Evolutionary conservation across 2,113 vertebrate species (phyloP), one percentile per base, ranked within the genome.

Genomic region (Phoxinus phoxinus): DNA sequence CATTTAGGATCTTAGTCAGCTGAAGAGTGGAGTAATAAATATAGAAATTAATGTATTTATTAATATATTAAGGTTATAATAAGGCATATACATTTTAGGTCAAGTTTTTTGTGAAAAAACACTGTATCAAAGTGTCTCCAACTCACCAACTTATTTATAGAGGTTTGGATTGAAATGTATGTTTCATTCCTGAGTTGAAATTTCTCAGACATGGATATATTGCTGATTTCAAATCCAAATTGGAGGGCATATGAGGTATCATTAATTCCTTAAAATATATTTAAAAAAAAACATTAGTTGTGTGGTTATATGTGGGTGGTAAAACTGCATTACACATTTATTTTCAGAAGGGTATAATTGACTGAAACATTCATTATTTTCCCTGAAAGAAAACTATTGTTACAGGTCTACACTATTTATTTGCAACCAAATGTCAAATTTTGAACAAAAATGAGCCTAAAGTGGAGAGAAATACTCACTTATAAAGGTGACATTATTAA

Each of bases 221-320:
- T 59, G 56, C 13, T 67, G 58, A 88, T 86, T 69, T 56, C 10
- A 32, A 86, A 88, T 46, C 6, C 81, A 48, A 88, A 81, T 1
- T 15, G 69, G 13, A 89, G 53, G n/a, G 19, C 3, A 48, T 69
- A 86, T 6, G 56, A 7, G 0, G 48, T 86, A 0, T 59, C 53
- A 32, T 35, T 32, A 6, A 67, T 58, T 67, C 8, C 84, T 88
- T 56, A 17, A 88, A 61, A 2, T 23, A 56, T 6, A 81, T 7
- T 15, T 30, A 1, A 0, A 0, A 61, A 30, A 46, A 10, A 4
- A 11, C 10, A 63, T 21, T 51, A 37, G 17, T 78, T 59, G 17
- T 59, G 8, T 58, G 25, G 9, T 32, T 25, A 46, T 74, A 74
- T 74, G 11, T 35, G 30, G 17, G 15, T 19, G 65, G 65, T 19